Conservation (phyloP, 1,140 invertebrate species). For the Bilobella aurantiaca region DNA sequence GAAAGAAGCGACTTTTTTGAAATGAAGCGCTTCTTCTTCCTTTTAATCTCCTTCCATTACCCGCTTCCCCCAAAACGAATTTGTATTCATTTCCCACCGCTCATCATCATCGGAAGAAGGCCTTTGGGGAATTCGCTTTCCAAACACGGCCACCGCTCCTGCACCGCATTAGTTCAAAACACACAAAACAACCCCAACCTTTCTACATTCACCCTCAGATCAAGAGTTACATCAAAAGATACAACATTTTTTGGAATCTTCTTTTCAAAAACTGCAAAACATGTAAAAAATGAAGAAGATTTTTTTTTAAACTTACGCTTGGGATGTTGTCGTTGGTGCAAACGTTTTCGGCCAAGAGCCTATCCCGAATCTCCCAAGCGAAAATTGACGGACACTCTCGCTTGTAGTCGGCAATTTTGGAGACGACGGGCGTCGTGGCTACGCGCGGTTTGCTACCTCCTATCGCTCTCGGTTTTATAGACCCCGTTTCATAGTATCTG, state of each 20-base stretch:
- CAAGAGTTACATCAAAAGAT: neutral
- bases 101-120: neutral
- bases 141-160: neutral
- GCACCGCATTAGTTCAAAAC: neutral
- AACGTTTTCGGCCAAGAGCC: slow-evolving; percentile 87
- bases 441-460: slow-evolving; percentile 90
- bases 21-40: neutral
- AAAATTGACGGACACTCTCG: slow-evolving; percentile 94
- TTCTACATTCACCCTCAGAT: neutral
- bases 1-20: slow-evolving; percentile 14
- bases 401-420: slow-evolving; percentile 92
- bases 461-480: slow-evolving; percentile 87
- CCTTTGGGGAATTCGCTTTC: slow-evolving; percentile 1
- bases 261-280: too few relatives aligned
- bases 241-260: neutral
- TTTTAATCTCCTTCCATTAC: slow-evolving; percentile 6
- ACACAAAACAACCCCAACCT: neutral
- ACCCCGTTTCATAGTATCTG: slow-evolving; percentile 97
- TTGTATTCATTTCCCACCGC: slow-evolving; percentile 2
- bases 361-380: slow-evolving; percentile 94
- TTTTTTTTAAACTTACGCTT: slow-evolving; percentile 87
- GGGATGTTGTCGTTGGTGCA: slow-evolving; percentile 99
- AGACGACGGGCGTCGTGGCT: slow-evolving; percentile 86
- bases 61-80: slow-evolving; percentile 2
- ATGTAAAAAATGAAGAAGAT: too few relatives aligned